Evolutionary conservation across 2,797 vertebrate genomes (phyloP).

Genomic region (Parauchenoglanis ngamensis): DNA sequence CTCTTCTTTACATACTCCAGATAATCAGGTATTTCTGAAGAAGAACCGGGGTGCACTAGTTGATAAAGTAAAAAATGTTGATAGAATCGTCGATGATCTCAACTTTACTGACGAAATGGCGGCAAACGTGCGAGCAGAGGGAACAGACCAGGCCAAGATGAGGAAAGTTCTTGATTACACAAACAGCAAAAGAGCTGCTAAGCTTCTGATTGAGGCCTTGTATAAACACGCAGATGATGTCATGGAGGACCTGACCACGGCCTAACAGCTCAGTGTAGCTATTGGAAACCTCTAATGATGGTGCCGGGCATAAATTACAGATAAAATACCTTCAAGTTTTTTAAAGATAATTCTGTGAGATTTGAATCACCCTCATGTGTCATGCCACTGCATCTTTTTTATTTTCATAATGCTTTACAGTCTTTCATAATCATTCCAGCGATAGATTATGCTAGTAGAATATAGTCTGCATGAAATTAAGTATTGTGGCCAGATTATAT

Average conservation of each 20-base stretch:
- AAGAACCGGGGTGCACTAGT: background rate
- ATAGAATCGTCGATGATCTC: background rate
- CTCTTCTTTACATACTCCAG: background rate
- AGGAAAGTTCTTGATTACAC: slow-evolving; percentile 9
- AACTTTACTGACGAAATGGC: background rate
- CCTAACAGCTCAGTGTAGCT: background rate
- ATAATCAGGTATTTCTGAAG: background rate
- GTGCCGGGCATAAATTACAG: background rate
- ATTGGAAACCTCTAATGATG: background rate
- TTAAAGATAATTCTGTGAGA: background rate
- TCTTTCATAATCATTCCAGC: background rate
- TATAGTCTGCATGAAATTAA: background rate
- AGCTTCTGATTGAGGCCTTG: slow-evolving; percentile 13
- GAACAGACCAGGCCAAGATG: slow-evolving; percentile 12
- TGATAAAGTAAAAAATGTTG: background rate
- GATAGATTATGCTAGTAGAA: background rate
- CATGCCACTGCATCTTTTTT: background rate
- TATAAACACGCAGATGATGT: background rate
- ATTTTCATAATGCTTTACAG: background rate
- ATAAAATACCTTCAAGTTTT: background rate
- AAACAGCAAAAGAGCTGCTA: slow-evolving; percentile 19
- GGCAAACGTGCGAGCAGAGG: background rate
- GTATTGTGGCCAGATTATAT: background rate
- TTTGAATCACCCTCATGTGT: background rate
- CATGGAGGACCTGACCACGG: slow-evolving; percentile 13